Evolutionary conservation across 2,113 vertebrate genomes (phyloP).

Genomic region (Solenodon paradoxus): DNA sequence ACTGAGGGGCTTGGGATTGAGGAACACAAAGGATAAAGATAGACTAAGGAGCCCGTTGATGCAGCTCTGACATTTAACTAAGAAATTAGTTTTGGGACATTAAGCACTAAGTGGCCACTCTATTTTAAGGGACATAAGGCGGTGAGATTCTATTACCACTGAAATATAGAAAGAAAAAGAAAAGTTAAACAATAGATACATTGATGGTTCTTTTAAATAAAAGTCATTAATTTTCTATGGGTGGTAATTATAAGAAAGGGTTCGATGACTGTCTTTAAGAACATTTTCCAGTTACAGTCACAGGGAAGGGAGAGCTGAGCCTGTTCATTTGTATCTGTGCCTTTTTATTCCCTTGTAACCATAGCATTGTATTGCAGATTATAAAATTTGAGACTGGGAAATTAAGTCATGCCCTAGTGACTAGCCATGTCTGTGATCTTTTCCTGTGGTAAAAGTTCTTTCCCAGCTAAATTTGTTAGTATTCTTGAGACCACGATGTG

Average conservation of each 20-base stretch:
- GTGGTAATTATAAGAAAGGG: not conserved
- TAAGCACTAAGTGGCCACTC: not conserved
- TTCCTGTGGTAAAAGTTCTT: conserved; percentile 57
- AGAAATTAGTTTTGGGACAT: not conserved
- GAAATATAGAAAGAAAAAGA: not conserved
- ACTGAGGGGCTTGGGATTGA: not conserved
- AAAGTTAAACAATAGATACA: not conserved
- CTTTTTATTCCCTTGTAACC: not conserved
- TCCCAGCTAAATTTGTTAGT: conserved; percentile 73
- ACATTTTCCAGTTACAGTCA: not conserved
- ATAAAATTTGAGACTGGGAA: conserved; percentile 6
- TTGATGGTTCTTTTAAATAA: not conserved
- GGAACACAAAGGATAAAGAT: not conserved
- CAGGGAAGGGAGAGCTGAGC: not conserved
- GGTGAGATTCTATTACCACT: not conserved
- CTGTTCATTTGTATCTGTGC: not conserved
- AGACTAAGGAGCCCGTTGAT: not conserved
- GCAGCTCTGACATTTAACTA: not conserved
- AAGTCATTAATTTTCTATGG: not conserved
- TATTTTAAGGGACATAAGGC: not conserved
- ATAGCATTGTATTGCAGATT: not conserved
- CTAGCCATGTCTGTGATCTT: conserved; percentile 55
- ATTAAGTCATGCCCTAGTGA: conserved; percentile 42
- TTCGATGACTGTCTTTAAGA: not conserved
- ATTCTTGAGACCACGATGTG: conserved; percentile 45